These are phyloP conservation scores for Diachrysia chrysitis DNA, from an alignment of 2,888 invertebrate genomes.

Conservation along the genomic window DNA sequence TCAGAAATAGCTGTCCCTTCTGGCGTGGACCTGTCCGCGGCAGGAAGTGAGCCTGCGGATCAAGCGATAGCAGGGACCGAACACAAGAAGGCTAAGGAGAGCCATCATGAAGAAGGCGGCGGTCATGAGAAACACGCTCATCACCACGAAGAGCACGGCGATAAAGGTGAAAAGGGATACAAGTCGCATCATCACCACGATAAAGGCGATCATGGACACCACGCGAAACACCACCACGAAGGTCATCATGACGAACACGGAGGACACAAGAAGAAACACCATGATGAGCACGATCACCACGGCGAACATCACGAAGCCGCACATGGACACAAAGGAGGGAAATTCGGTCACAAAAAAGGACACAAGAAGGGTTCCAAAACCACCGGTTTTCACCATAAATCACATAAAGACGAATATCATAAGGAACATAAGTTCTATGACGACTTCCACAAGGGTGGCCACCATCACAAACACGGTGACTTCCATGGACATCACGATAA, in stretches of 20 bases:
- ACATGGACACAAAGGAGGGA: constrained; percentile 94
- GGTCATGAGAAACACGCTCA: constrained; percentile 92
- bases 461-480: constrained; percentile 94
- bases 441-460: constrained; percentile 95
- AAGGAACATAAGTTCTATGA: constrained; percentile 97
- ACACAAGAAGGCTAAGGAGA: constrained; percentile 83
- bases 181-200: constrained; percentile 93
- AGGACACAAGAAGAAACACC: constrained; percentile 94
- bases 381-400: constrained; percentile 95
- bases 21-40: constrained; percentile 60
- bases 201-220: constrained; percentile 93
- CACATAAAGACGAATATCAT: constrained; percentile 96
- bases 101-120: constrained; percentile 91
- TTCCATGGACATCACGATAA: constrained; percentile 94
- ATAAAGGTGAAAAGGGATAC: constrained; percentile 94
- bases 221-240: constrained; percentile 94
- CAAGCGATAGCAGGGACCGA: constrained; percentile 86
- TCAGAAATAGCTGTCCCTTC: constrained; percentile 56
- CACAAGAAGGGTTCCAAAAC: constrained; percentile 96
- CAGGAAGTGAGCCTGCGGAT: constrained; percentile 67
- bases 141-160: constrained; percentile 92
- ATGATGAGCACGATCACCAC: constrained; percentile 93
- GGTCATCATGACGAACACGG: constrained; percentile 94
- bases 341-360: constrained; percentile 94
- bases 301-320: constrained; percentile 94